Percentiles rank a stretch among this genome's conserved stretches.
These are phyloP conservation scores for Diplodus sargus DNA, from an alignment of 2,797 vertebrate genomes.

Conservation along the genomic window DNA sequence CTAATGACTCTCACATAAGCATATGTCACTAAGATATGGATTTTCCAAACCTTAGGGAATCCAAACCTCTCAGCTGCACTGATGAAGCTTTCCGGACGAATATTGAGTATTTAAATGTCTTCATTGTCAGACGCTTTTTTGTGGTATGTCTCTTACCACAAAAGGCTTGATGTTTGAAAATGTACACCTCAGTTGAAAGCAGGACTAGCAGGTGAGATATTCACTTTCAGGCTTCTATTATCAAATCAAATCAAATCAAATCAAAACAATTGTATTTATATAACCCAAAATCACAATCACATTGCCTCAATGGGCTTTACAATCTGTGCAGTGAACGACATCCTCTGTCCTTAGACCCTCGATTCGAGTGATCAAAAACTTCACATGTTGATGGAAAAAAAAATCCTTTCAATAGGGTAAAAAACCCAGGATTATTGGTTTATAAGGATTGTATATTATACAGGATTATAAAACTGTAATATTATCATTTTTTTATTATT, in stretches of 20 bases:
- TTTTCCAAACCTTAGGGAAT: constrained; percentile 30
- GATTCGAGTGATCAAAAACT: too few relatives aligned
- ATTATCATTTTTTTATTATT: not conserved
- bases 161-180: not conserved
- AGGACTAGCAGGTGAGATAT: not conserved
- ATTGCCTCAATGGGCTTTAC: too few relatives aligned
- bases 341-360: too few relatives aligned
- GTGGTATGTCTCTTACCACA: not conserved
- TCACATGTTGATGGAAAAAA: too few relatives aligned
- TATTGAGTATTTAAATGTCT: constrained; percentile 10
- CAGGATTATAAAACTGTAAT: too few relatives aligned
- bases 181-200: not conserved
- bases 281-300: too few relatives aligned
- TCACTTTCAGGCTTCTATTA: not conserved
- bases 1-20: constrained; percentile 37
- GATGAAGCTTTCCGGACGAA: not conserved
- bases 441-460: too few relatives aligned
- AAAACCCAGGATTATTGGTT: too few relatives aligned
- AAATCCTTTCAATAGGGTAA: too few relatives aligned
- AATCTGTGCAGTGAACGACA: too few relatives aligned
- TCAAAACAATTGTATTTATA: too few relatives aligned
- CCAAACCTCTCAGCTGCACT: not conserved
- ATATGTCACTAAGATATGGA: constrained; percentile 39
- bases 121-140: not conserved
- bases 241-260: too few relatives aligned